A percentile compares a stretch with the other conserved stretches of the same genome.
phyloP scores from a whole-genome alignment of 2,797 vertebrate genomes.

The Schizopygopsis malacanthus region DNA sequence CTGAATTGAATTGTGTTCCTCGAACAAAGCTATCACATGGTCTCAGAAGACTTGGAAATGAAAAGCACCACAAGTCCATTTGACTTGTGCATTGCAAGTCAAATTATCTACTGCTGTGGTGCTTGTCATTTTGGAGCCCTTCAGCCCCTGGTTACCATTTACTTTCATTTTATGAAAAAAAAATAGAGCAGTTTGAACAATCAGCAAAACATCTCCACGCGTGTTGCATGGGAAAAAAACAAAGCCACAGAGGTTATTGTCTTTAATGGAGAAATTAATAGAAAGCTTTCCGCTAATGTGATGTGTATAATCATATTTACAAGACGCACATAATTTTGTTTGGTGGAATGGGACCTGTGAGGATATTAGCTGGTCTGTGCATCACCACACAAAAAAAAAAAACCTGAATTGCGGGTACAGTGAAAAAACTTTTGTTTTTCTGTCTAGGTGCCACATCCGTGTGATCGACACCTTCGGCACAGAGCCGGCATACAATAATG shows the following conservation, averaged over 20 bases:
- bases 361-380: neutral
- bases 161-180: neutral
- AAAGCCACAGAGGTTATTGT: neutral
- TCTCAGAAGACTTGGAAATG: neutral
- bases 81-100: neutral
- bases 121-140: neutral
- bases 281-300: neutral
- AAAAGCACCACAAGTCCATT: slow-evolving; percentile 1
- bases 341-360: neutral
- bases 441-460: slow-evolving; percentile 89
- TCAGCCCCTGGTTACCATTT: neutral
- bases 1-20: neutral
- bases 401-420: neutral
- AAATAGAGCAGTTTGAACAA: neutral
- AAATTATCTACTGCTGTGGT: neutral
- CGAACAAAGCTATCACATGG: neutral
- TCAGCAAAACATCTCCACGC: neutral
- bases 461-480: slow-evolving; percentile 98
- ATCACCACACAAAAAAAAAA: too few species aligned
- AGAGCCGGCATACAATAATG: slow-evolving; percentile 94
- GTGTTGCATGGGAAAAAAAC: neutral
- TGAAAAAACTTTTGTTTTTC: neutral
- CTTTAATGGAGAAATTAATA: neutral
- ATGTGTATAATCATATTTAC: slow-evolving; percentile 10
- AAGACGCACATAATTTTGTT: neutral